Percentiles rank a stretch among this genome's conserved stretches.
Conservation (phyloP, 2,888 invertebrate species). For the Acleris literana region DNA sequence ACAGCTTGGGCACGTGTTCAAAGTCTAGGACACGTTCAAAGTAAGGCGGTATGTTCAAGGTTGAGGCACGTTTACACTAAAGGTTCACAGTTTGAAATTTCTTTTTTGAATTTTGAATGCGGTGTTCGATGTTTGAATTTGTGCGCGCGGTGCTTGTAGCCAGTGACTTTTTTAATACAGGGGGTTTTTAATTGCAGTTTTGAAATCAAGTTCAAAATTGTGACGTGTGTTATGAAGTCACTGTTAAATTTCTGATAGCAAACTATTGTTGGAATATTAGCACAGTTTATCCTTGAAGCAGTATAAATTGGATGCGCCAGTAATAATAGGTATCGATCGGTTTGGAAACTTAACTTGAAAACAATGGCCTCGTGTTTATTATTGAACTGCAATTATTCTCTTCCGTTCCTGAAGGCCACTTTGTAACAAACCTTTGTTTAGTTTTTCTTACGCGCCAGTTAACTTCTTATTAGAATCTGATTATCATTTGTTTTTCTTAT, state of each 20-base stretch:
- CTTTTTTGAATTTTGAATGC: not conserved
- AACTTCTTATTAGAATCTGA: conserved; percentile 1
- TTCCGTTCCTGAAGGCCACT: conserved; percentile 34
- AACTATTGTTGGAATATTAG: not conserved
- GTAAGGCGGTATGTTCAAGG: conserved; percentile 3
- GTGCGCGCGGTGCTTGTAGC: not conserved
- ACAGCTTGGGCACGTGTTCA: conserved; percentile 40
- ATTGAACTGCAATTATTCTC: conserved; percentile 32
- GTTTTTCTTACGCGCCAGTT: conserved; percentile 14
- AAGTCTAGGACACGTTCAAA: conserved; percentile 11
- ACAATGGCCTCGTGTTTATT: conserved; percentile 33
- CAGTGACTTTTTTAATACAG: not conserved
- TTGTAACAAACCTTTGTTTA: conserved; percentile 26
- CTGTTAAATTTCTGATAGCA: not conserved
- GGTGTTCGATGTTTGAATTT: not conserved
- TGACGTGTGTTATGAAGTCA: not conserved
- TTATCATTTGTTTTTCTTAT: conserved; percentile 4
- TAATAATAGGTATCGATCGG: conserved; percentile 25
- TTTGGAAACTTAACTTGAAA: conserved; percentile 36
- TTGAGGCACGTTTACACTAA: not conserved
- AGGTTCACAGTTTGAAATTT: not conserved
- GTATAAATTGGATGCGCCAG: conserved; percentile 18
- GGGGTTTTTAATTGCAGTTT: not conserved
- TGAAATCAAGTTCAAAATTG: not conserved
- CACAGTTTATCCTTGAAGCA: not conserved